These are phyloP conservation scores for Eurystomus gularis DNA, from an alignment of 2,113 vertebrate species.

Conservation along the genomic window DNA sequence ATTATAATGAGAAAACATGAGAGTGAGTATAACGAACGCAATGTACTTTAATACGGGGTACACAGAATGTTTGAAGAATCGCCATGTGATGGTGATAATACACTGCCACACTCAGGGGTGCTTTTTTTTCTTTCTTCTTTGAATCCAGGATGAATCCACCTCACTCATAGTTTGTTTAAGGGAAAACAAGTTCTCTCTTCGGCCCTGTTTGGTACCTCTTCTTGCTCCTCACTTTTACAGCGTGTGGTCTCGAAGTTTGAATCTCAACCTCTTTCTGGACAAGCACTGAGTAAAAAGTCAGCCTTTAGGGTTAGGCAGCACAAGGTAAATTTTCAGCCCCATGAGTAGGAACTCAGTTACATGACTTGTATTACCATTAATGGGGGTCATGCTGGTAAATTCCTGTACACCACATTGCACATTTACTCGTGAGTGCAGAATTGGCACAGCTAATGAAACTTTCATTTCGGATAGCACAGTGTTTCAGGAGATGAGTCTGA, in stretches of 20 bases:
- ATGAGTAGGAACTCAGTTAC: constrained; percentile 51
- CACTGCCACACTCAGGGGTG: background rate
- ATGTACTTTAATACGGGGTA: accelerated
- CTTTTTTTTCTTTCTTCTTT: background rate
- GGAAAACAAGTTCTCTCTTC: background rate
- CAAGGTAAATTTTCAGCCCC: constrained; percentile 47
- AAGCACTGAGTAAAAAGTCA: constrained; percentile 22
- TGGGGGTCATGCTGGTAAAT: constrained; percentile 67
- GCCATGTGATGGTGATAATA: background rate
- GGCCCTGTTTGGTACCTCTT: background rate
- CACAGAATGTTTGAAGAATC: background rate
- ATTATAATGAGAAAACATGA: background rate
- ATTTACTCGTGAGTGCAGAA: constrained; percentile 59
- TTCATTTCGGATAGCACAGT: constrained; percentile 30
- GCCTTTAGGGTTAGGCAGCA: background rate
- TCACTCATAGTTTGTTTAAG: background rate
- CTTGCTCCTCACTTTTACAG: constrained; percentile 8
- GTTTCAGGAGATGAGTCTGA: constrained; percentile 48
- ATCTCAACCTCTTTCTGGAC: background rate
- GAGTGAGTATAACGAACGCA: background rate
- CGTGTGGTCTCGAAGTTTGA: constrained; percentile 57
- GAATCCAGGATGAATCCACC: background rate
- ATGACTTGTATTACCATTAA: constrained; percentile 41
- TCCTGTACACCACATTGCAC: constrained; percentile 55
- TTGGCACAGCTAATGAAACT: constrained; percentile 62